Percentiles rank a stretch among this genome's conserved stretches.
Evolutionary conservation across 2,797 vertebrate species (phyloP).

Genomic region (Bradypus variegatus): DNA sequence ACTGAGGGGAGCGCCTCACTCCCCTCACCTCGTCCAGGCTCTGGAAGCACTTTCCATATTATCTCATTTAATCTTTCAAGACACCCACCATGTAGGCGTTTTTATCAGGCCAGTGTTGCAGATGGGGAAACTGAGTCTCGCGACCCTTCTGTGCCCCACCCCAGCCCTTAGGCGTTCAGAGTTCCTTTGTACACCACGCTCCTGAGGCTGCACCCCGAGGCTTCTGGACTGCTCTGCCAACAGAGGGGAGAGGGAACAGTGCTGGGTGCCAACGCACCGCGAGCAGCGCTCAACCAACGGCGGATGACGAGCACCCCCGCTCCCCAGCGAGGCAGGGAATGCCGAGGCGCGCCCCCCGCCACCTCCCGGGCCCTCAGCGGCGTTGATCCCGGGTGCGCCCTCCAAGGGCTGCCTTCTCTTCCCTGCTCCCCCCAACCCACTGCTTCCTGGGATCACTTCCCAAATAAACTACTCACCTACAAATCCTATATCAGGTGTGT

Average conservation of each 20-base stretch:
- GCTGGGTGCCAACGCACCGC: too few relatives aligned
- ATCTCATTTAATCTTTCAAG: neutral
- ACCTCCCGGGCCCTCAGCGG: neutral
- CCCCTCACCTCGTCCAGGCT: neutral
- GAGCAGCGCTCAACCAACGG: neutral
- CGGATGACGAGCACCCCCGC: neutral
- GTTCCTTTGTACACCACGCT: neutral
- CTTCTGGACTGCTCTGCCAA: neutral
- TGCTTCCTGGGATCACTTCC: neutral
- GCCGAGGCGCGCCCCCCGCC: accelerated
- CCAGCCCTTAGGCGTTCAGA: neutral
- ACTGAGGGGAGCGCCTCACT: neutral
- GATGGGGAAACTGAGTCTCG: neutral
- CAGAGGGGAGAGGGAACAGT: too few relatives aligned
- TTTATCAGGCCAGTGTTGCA: neutral
- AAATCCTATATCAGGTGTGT: neutral
- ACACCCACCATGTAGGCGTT: neutral
- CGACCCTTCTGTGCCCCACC: neutral
- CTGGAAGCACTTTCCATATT: neutral
- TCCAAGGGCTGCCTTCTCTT: accelerated
- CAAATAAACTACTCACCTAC: neutral
- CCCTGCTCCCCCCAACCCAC: neutral
- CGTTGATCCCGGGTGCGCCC: neutral
- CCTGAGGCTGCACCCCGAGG: neutral
- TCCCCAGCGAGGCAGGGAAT: neutral